Base-by-base conservation (phyloP, 2,113 vertebrate species). In the Tonatia bakeri region DNA sequence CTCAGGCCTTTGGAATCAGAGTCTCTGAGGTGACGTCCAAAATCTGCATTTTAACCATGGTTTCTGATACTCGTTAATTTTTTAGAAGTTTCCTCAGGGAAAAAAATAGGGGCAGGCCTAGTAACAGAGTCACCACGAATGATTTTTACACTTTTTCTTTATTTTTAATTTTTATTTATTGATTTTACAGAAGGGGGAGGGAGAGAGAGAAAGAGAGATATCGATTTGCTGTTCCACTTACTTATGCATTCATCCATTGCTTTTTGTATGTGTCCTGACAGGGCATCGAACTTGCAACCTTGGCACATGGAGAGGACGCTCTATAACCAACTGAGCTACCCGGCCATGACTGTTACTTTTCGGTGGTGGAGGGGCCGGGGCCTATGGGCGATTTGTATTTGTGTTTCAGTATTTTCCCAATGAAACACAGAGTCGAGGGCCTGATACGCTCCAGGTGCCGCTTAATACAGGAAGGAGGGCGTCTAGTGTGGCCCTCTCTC, bases 381-480 rank as follows among this genome's bases (percentile, higher is more conserved):
- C 65, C 65, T 24, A 8, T 17, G 26, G 77, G 13, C 26, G 7
- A 43, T 22, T 83, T 82, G 19, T 65, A 36, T 16, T 24, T 33
- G 54, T 69, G 33, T 75, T 47, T 69, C 50, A 59, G 24, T 31
- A n/a, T 88, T 88, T 91, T 75, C 73, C 81, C 80, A 56, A 81
- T 33, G 50, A 64, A n/a, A 47, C 65, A 14, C 0, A 72, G 75
- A 40, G 16, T 19, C 0, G 4, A 7, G 12, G 81, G 17, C 20
- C 67, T 38, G 33, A 59, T 40, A 26, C 20, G 3, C 36, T 10
- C 17, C 19, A 7, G 6, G n/a, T 50, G 33, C 52, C 50, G 15
- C 31, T 52, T 14, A 26, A 0, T 0, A 22, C 0, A 2, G 33
- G 38, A 47, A 2, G 7, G 43, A 36, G 3, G 14, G 24, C 2